These are phyloP conservation scores for Myiagra hebetior DNA, from an alignment of 2,113 vertebrate genomes.

Conservation along the genomic window DNA sequence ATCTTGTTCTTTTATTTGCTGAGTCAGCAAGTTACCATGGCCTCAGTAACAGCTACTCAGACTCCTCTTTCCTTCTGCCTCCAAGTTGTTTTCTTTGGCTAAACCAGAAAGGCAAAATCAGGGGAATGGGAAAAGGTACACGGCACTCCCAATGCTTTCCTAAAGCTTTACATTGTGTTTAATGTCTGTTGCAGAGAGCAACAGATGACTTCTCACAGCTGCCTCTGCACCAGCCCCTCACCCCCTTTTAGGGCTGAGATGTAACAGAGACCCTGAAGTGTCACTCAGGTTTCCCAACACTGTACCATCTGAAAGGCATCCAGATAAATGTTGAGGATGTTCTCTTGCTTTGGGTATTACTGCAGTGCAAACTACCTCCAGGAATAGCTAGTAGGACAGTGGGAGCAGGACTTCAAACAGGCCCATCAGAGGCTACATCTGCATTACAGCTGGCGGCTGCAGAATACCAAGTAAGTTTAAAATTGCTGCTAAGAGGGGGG, in stretches of 20 bases:
- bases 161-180: not conserved
- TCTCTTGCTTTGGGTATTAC: not conserved
- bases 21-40: not conserved
- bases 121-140: not conserved
- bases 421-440: not conserved
- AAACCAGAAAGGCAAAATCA: not conserved
- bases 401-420: not conserved
- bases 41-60: not conserved
- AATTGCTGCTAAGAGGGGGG: not conserved
- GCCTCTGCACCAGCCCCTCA: not conserved
- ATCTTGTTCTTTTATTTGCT: not conserved
- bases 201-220: accelerated
- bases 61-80: not conserved
- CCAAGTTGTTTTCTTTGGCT: not conserved
- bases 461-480: not conserved
- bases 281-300: not conserved
- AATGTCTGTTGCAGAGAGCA: not conserved
- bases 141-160: not conserved
- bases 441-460: conserved; percentile 2
- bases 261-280: not conserved
- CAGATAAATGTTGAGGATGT: not conserved
- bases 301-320: not conserved
- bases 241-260: not conserved
- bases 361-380: not conserved
- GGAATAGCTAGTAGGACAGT: not conserved